A percentile compares a stretch with the other conserved stretches of the same genome.
Conservation (phyloP, 2,888 invertebrate species). For the Dioctria rufipes region DNA sequence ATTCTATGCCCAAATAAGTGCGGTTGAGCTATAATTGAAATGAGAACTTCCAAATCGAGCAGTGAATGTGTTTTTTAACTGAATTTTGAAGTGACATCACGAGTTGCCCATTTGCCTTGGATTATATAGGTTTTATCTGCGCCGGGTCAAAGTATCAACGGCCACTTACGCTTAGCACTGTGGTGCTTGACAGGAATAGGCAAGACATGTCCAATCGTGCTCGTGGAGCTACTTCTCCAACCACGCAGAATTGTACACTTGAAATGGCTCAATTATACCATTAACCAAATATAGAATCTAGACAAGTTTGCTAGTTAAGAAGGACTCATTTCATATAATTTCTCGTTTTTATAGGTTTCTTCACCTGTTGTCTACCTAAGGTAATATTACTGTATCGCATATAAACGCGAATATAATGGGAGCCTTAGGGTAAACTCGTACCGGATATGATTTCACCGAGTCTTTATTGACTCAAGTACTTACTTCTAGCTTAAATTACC, state of each 20-base stretch:
- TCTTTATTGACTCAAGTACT: no score
- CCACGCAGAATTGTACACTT: slow-evolving; percentile 6
- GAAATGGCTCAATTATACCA: no score
- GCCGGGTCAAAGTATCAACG: neutral
- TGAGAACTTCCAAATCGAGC: slow-evolving; percentile 39
- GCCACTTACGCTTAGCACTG: neutral
- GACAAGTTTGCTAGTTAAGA: no score
- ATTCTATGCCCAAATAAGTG: slow-evolving; percentile 48
- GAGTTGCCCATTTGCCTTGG: slow-evolving; percentile 33
- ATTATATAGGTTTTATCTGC: slow-evolving; percentile 8
- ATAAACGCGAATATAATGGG: no score
- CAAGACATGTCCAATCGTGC: slow-evolving; percentile 11
- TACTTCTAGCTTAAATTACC: no score
- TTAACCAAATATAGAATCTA: no score
- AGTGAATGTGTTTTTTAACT: neutral
- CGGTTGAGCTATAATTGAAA: slow-evolving; percentile 25
- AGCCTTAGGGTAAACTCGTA: no score
- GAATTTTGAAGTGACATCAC: slow-evolving; percentile 43
- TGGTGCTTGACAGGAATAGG: slow-evolving; percentile 12
- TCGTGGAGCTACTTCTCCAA: slow-evolving; percentile 10
- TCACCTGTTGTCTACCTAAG: no score
- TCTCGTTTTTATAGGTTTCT: no score
- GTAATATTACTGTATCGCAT: no score
- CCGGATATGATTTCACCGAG: no score
- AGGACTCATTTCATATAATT: no score